Evolutionary conservation across 2,797 vertebrate species (phyloP), one percentile per base, ranked within the genome.

Genomic region (Spheniscus humboldti): DNA sequence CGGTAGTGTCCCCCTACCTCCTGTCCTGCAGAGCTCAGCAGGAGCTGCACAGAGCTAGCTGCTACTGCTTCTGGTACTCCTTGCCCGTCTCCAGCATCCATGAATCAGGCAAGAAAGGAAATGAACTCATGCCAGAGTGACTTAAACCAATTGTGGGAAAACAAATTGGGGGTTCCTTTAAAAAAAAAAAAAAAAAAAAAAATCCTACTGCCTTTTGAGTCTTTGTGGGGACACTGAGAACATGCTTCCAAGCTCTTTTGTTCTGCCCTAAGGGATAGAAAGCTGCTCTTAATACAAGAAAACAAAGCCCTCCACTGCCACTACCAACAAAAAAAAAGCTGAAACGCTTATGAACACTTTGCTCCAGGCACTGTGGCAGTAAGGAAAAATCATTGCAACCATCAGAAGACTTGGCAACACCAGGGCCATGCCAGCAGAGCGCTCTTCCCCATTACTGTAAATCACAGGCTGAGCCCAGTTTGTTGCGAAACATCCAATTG

Each of bases 301-400:
- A 96, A 97, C 95, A 97, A 97, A 97, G 92, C 92, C 79, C 73
- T 91, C 75, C 85, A 93, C 80, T 95, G 93, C 96, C 84, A 91
- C 92, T 94, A 96, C 88, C 91, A 96, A 88, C 47, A 68, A 28
- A 39, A 53, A 88, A 68, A 35, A 39, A 91, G 35, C 73, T 86
- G 85, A 95, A 96, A 83, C 0, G 8, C 66, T 96, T 92, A 96
- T 84, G 88, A 97, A 91, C 94, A 92, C 89, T 96, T 97, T 92
- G 92, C 94, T 94, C 52, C 82, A 41, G 95, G 94, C 91, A 1
- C 69, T 63, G 76, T 90, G 86, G 95, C 89, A 96, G 89, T 86
- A 88, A 96, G 92, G 89, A 97, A 96, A 97, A 97, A 96, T 96
- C 95, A 96, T 92, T 96, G 94, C 94, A 81, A 74, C 96, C 95